Evolutionary conservation across 2,797 vertebrate species (phyloP).

Genomic region (Lagodon rhomboides): DNA sequence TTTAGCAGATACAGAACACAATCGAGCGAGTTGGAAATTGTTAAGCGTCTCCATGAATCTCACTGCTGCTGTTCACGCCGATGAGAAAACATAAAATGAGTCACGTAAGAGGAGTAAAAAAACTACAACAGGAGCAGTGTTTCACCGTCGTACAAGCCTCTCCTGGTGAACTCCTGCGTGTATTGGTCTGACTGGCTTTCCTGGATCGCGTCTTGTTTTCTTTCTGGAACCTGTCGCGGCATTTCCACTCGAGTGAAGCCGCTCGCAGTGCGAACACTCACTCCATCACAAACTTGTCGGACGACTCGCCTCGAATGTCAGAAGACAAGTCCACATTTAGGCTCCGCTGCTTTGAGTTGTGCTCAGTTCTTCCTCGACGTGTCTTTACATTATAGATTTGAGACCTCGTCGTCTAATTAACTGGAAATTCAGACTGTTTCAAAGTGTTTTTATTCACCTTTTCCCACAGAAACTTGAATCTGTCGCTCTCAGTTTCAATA

Average conservation of each 20-base stretch:
- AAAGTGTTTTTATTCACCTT: slow-evolving; percentile 1
- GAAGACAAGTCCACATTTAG: not conserved
- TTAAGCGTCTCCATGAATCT: not conserved
- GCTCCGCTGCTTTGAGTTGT: not conserved
- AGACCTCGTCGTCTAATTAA: not conserved
- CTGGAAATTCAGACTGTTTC: not conserved
- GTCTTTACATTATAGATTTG: not conserved
- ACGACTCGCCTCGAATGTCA: not conserved
- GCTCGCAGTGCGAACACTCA: not conserved
- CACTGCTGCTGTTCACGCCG: slow-evolving; percentile 1
- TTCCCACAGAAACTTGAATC: not conserved
- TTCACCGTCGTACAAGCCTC: not conserved
- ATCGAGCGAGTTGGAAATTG: not conserved
- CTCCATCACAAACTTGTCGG: not conserved
- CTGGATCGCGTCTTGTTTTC: not conserved
- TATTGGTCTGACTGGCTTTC: not conserved
- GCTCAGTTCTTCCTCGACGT: not conserved
- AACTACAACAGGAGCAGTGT: not conserved
- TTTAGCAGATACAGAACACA: not conserved
- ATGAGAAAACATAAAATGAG: slow-evolving; percentile 7
- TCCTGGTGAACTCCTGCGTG: not conserved
- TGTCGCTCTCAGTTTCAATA: not conserved
- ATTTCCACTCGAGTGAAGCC: not conserved
- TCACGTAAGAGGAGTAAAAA: slow-evolving; percentile 3
- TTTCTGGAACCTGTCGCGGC: not conserved